Base-by-base conservation (phyloP, 2,797 vertebrate species). In the Lycodopsis pacificus region DNA sequence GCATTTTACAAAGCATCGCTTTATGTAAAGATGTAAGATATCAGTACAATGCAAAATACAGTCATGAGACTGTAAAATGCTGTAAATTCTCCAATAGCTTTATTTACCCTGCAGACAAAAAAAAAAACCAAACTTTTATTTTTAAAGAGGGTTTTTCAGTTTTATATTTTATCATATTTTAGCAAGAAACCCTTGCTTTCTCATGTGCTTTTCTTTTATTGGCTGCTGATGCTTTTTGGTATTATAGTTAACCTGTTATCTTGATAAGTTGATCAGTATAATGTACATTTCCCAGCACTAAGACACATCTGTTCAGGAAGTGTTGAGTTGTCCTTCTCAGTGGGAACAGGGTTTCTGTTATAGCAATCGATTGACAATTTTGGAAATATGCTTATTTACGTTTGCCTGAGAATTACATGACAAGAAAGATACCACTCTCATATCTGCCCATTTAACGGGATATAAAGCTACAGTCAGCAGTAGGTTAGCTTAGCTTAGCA, bases 1-100 rank as follows among this genome's bases (percentile, higher is more conserved):
- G 48, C 51, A 48, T 48, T 79, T 38, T 66, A 57, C 46, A 22
- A 56, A 66, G 38, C 34, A 25, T 62, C 34, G 17, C 7, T 58
- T 58, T n/a, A 42, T 74, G 25, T 86, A 59, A 54, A 57, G n/a
- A 58, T 64, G 25, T 44, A 20, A 22, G 30, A 53, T 59, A n/a
- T 67, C 32, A 25, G 5, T 54, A 36, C n/a, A 54, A 27, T 38
- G 70, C 36, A 46, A 34, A 59, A 71, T 20, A 49, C 15, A 51
- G 19, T 65, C 11, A 54, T 59, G 1, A 32, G 9, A 75, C 8
- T 19, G 67, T 53, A 14, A 66, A 73, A 51, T 64, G 30, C 25
- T 77, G 30, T 70, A 76, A 38, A 54, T 62, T 54, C 20, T 86
- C 8, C 67, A 56, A 46, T 10, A 36, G 20, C 1, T 53, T 30